phyloP scores from a whole-genome alignment of 30 jellyfish, hydroid and myxozoan genomes.

The Aurelia sp. region DNA sequence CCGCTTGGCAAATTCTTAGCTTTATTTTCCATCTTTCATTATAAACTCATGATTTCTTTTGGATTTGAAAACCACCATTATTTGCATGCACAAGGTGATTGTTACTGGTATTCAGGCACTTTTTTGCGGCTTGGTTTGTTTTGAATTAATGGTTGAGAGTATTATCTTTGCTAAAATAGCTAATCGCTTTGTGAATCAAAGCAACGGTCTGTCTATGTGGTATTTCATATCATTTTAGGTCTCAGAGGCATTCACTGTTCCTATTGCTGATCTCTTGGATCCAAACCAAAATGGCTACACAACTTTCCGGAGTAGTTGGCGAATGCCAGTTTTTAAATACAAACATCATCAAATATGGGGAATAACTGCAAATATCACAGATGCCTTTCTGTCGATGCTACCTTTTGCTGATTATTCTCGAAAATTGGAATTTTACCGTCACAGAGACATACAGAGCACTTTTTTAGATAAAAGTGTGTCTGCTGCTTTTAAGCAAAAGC shows the following conservation, averaged over 20 bases:
- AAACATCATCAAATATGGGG: slow-evolving; percentile 83
- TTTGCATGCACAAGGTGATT: too few species aligned
- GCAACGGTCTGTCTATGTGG: not conserved
- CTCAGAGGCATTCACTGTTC: slow-evolving; percentile 76
- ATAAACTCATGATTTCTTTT: too few species aligned
- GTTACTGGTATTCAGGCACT: too few species aligned
- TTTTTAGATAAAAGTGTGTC: not conserved
- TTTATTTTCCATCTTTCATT: too few species aligned
- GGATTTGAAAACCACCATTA: too few species aligned
- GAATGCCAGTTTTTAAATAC: slow-evolving; percentile 71
- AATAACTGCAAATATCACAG: slow-evolving; percentile 83
- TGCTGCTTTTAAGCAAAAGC: not conserved
- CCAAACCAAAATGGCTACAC: slow-evolving; percentile 69
- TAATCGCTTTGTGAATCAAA: not conserved
- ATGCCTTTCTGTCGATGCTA: slow-evolving; percentile 66
- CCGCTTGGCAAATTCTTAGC: too few species aligned
- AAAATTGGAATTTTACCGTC: not conserved
- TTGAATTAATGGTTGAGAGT: too few species aligned
- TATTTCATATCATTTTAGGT: slow-evolving; percentile 48
- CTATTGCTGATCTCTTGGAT: slow-evolving; percentile 41
- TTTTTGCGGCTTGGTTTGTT: too few species aligned
- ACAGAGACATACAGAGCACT: not conserved
- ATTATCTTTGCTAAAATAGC: not conserved
- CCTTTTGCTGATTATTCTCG: slow-evolving; percentile 46
- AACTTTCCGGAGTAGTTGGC: slow-evolving; percentile 62